These are phyloP conservation scores for Myotis findleyi DNA, from an alignment of 2,797 vertebrate species.

Conservation along the genomic window DNA sequence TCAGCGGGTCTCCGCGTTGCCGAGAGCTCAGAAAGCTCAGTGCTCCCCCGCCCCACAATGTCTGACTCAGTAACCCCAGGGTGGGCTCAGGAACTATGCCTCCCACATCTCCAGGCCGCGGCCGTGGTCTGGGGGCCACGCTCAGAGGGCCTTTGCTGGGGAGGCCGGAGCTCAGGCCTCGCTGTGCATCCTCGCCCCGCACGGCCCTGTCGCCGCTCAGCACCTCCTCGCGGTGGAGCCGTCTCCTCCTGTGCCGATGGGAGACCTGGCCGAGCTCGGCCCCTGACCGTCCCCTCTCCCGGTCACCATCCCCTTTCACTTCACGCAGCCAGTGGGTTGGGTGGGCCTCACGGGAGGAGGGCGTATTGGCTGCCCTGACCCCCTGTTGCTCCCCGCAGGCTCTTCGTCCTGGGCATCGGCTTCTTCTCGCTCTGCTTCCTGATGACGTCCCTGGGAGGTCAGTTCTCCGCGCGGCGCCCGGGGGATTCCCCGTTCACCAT, in stretches of 20 bases:
- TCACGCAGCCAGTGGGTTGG: too few species aligned
- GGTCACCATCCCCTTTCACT: rapidly evolving
- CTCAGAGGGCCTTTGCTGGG: not conserved
- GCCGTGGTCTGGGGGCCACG: too few species aligned
- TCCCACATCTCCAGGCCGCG: not conserved
- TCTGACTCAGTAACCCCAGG: not conserved
- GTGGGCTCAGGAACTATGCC: not conserved
- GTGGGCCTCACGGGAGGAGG: not conserved
- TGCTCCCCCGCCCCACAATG: not conserved
- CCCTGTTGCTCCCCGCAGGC: constrained; percentile 85
- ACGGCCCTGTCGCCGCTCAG: rapidly evolving
- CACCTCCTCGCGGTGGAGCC: not conserved
- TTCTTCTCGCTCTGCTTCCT: constrained; percentile 99
- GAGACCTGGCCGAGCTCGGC: not conserved
- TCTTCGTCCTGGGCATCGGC: constrained; percentile 95
- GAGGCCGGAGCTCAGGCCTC: not conserved
- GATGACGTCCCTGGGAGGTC: constrained; percentile 98
- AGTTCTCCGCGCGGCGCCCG: constrained; percentile 94
- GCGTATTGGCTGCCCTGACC: not conserved
- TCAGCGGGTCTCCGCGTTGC: rapidly evolving
- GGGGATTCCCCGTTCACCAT: constrained; percentile 96
- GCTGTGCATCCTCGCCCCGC: rapidly evolving
- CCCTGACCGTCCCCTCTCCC: not conserved
- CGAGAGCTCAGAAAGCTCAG: not conserved
- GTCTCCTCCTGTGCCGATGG: not conserved